A percentile compares a stretch with the other conserved stretches of the same genome.
Evolutionary conservation across 2,888 invertebrate genomes (phyloP).

Genomic region (Hirudinaria manillensis): DNA sequence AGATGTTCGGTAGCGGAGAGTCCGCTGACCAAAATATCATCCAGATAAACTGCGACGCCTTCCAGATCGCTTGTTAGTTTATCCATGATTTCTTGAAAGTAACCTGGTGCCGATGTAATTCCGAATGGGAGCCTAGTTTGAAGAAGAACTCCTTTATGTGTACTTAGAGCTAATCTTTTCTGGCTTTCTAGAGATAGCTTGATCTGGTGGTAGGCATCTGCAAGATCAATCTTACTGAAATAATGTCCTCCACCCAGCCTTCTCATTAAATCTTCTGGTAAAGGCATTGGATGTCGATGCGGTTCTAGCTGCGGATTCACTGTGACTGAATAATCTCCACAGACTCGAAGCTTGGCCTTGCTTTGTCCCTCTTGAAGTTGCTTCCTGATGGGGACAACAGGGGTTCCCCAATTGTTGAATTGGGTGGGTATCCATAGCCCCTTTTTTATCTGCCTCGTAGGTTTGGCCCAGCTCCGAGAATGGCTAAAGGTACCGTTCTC

Average conservation of each 20-base stretch:
- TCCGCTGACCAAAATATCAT: too few species aligned
- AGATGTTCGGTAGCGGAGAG: too few species aligned
- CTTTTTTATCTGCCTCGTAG: neutral
- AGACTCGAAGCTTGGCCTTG: too few species aligned
- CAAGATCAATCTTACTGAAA: conserved; percentile 9
- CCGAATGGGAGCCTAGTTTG: conserved; percentile 9
- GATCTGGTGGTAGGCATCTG: conserved; percentile 5
- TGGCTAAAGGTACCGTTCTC: too few species aligned
- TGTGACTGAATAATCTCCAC: too few species aligned
- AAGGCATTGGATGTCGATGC: neutral
- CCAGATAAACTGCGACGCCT: neutral
- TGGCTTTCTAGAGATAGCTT: neutral
- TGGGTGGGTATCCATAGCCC: neutral
- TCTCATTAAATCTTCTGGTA: neutral
- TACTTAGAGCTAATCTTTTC: neutral
- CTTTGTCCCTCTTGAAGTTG: neutral
- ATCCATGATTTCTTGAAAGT: conserved; percentile 18
- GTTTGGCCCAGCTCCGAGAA: too few species aligned
- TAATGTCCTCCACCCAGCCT: neutral
- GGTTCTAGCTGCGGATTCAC: neutral
- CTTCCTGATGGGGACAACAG: neutral
- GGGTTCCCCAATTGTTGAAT: conserved; percentile 8
- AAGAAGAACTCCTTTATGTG: conserved; percentile 5
- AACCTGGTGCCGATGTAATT: neutral
- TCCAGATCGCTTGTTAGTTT: neutral